phyloP scores from a whole-genome alignment of 2,888 invertebrate genomes.

The Meloe dianella region DNA sequence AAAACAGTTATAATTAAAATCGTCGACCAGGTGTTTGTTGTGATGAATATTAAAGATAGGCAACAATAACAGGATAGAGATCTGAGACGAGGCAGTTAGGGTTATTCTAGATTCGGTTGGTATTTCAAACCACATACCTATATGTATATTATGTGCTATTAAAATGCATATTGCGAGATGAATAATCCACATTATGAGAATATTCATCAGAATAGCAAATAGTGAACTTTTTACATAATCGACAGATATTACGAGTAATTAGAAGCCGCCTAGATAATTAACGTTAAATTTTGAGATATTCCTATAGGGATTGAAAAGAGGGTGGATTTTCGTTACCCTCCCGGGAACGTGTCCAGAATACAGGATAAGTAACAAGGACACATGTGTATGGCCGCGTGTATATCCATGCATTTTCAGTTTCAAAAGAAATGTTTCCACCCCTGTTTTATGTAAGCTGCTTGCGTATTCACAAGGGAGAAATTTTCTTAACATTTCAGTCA shows the following conservation, averaged over 20 bases:
- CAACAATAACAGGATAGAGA: slow-evolving; percentile 11
- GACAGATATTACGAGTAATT: neutral
- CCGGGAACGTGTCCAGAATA: slow-evolving; percentile 46
- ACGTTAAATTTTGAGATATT: slow-evolving; percentile 9
- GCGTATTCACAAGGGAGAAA: slow-evolving; percentile 60
- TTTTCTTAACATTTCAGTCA: slow-evolving; percentile 57
- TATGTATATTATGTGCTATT: slow-evolving; percentile 41
- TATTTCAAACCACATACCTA: slow-evolving; percentile 39
- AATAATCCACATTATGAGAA: slow-evolving; percentile 27
- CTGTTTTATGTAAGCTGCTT: slow-evolving; percentile 58
- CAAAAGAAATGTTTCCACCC: slow-evolving; percentile 57
- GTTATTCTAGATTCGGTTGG: slow-evolving; percentile 40
- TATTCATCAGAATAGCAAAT: slow-evolving; percentile 31
- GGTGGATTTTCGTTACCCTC: slow-evolving; percentile 18
- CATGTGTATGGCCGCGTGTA: slow-evolving; percentile 56
- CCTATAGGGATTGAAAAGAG: slow-evolving; percentile 11
- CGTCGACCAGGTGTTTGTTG: neutral
- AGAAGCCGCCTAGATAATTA: slow-evolving; percentile 6
- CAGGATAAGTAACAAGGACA: slow-evolving; percentile 50
- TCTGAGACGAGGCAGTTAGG: slow-evolving; percentile 37
- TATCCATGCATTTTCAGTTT: slow-evolving; percentile 58
- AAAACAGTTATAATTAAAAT: slow-evolving; percentile 3
- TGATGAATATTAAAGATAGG: neutral
- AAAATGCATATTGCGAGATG: slow-evolving; percentile 36
- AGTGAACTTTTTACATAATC: slow-evolving; percentile 24